A percentile compares a stretch with the other conserved stretches of the same genome.
Conservation (phyloP, 2,888 invertebrate species). For the Oscheius sp. region DNA sequence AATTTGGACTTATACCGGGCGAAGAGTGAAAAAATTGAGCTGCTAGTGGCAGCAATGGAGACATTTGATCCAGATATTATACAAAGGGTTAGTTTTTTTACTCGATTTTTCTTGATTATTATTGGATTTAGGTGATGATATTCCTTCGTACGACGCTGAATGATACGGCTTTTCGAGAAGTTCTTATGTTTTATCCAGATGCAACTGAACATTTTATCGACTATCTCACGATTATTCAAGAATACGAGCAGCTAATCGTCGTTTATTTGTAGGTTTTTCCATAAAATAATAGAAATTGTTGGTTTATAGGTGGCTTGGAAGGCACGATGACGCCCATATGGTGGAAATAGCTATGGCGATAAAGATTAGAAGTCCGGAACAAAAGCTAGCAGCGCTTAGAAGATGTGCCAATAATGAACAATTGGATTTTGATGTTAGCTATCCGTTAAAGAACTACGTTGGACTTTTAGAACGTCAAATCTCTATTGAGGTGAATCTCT, state of each 20-base stretch:
- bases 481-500: conserved; percentile 47
- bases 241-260: conserved; percentile 47
- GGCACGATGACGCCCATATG: conserved; percentile 65
- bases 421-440: background rate
- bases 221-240: conserved; percentile 43
- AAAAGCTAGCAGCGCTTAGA: conserved; percentile 34
- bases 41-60: conserved; percentile 72
- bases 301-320: conserved; percentile 55
- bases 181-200: conserved; percentile 78
- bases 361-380: conserved; percentile 32
- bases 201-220: conserved; percentile 75
- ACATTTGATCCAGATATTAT: conserved; percentile 72
- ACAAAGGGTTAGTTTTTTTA: conserved; percentile 68
- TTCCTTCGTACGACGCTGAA: conserved; percentile 82
- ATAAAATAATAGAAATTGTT: too few relatives aligned
- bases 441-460: conserved; percentile 47
- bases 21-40: conserved; percentile 56
- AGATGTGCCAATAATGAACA: conserved; percentile 53
- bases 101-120: conserved; percentile 15
- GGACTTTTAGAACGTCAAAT: conserved; percentile 58
- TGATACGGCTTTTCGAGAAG: conserved; percentile 78
- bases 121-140: conserved; percentile 71
- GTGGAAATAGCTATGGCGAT: conserved; percentile 55
- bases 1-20: conserved; percentile 71
- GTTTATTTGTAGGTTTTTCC: conserved; percentile 54